These are phyloP conservation scores for Pandemis corylana DNA, from an alignment of 2,888 invertebrate species.

Conservation along the genomic window DNA sequence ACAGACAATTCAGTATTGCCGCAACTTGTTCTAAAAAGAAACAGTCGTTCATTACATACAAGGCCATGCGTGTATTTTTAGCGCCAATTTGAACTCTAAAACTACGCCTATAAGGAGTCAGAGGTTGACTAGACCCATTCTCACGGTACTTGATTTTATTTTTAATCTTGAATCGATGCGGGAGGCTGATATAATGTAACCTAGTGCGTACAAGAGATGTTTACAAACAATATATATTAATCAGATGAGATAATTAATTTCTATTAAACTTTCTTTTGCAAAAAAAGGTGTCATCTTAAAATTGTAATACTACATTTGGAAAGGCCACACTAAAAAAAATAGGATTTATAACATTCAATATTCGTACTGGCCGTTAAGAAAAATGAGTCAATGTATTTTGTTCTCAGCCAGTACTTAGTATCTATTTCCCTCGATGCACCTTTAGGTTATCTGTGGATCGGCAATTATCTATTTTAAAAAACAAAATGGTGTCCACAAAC, in stretches of 20 bases:
- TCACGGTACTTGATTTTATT: conserved; percentile 28
- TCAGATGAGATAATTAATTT: background rate
- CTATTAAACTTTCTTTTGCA: too few relatives aligned
- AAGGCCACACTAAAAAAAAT: background rate
- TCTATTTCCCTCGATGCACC: conserved; percentile 3
- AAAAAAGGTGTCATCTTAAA: background rate
- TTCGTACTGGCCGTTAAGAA: background rate
- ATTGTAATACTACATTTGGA: background rate
- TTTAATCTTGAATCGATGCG: conserved; percentile 21
- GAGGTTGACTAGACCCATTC: background rate
- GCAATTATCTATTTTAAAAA: conserved; percentile 42
- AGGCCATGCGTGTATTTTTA: conserved; percentile 18
- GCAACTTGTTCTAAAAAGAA: conserved; percentile 28
- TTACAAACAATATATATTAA: conserved; percentile 12
- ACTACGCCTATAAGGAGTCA: background rate
- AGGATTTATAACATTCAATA: background rate
- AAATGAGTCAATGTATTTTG: background rate
- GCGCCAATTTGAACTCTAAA: conserved; percentile 8
- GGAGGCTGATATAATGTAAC: conserved; percentile 21
- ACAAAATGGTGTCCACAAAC: conserved; percentile 45
- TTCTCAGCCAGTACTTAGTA: background rate
- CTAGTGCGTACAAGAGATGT: conserved; percentile 19
- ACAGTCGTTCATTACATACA: conserved; percentile 11
- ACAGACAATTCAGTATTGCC: conserved; percentile 26
- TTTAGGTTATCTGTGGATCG: conserved; percentile 15